Conservation (phyloP, 2,888 invertebrate species). For the Parelbella ahira region DNA sequence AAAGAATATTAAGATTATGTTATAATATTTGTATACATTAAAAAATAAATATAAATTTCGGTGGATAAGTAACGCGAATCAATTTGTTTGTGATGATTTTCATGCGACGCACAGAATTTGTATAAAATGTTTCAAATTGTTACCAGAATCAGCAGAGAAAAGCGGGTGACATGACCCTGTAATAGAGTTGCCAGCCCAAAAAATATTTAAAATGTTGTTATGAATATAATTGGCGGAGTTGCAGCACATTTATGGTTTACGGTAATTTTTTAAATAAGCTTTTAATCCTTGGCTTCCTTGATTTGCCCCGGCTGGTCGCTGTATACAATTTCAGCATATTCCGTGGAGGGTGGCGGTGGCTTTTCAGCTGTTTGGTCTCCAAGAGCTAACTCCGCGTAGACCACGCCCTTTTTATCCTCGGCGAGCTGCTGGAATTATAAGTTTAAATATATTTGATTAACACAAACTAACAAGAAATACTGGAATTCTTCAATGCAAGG, state of each 20-base stretch:
- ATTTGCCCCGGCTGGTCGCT: slow-evolving; percentile 73
- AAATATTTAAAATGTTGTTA: too few relatives aligned
- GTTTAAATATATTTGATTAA: background rate
- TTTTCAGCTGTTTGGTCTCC: slow-evolving; percentile 60
- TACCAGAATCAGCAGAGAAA: too few relatives aligned
- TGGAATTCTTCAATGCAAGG: too few relatives aligned
- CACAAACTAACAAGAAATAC: too few relatives aligned
- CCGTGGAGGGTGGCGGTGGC: slow-evolving; percentile 75
- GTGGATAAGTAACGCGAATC: slow-evolving; percentile 12
- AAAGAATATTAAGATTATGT: slow-evolving; percentile 13
- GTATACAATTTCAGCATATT: slow-evolving; percentile 91
- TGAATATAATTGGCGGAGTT: too few relatives aligned
- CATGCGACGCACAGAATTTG: too few relatives aligned
- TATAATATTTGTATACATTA: slow-evolving; percentile 1
- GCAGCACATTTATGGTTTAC: too few relatives aligned
- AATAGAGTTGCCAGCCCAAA: too few relatives aligned
- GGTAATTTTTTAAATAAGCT: too few relatives aligned
- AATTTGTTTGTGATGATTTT: slow-evolving; percentile 15
- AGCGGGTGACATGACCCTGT: too few relatives aligned
- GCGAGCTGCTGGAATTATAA: slow-evolving; percentile 47
- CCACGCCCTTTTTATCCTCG: slow-evolving; percentile 83
- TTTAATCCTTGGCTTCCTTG: slow-evolving; percentile 58
- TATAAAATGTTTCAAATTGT: background rate
- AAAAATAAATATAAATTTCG: slow-evolving; percentile 13
- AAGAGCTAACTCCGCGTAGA: slow-evolving; percentile 87